These are phyloP conservation scores for Tychaedon coryphoeus DNA, from an alignment of 2,113 vertebrate species.

Conservation along the genomic window DNA sequence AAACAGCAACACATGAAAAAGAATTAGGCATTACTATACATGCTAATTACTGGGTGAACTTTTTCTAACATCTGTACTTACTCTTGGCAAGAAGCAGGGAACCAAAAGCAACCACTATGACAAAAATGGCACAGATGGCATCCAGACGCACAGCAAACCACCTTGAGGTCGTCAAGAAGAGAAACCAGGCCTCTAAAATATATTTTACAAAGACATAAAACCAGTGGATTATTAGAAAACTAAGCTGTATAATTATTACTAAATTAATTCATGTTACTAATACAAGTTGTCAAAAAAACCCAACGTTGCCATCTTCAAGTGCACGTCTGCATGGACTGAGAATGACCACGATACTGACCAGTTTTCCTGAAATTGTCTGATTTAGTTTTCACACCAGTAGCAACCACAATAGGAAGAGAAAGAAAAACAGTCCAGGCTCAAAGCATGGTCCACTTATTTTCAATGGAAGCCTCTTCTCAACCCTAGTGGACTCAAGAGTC, in stretches of 20 bases:
- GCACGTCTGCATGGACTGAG: background rate
- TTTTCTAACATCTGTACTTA: constrained; percentile 71
- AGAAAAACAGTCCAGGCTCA: background rate
- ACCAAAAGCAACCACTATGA: constrained; percentile 83
- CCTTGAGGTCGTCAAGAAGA: constrained; percentile 92
- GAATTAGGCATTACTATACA: constrained; percentile 41
- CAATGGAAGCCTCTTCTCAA: background rate
- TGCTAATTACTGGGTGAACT: constrained; percentile 42
- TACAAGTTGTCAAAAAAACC: background rate
- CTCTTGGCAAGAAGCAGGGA: constrained; percentile 85
- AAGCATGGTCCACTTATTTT: background rate
- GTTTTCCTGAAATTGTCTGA: background rate
- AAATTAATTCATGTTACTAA: background rate
- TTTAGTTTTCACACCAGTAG: background rate
- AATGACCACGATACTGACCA: background rate
- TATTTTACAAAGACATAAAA: background rate
- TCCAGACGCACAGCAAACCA: constrained; percentile 95
- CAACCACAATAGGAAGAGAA: background rate
- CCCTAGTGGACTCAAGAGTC: background rate
- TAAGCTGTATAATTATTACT: background rate
- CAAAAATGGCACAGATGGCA: constrained; percentile 91
- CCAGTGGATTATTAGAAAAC: background rate
- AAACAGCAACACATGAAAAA: constrained; percentile 29
- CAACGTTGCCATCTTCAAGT: background rate
- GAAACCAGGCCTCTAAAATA: constrained; percentile 89